These are phyloP conservation scores for Holocentrus rufus DNA, from an alignment of 2,797 vertebrate genomes.

Conservation along the genomic window DNA sequence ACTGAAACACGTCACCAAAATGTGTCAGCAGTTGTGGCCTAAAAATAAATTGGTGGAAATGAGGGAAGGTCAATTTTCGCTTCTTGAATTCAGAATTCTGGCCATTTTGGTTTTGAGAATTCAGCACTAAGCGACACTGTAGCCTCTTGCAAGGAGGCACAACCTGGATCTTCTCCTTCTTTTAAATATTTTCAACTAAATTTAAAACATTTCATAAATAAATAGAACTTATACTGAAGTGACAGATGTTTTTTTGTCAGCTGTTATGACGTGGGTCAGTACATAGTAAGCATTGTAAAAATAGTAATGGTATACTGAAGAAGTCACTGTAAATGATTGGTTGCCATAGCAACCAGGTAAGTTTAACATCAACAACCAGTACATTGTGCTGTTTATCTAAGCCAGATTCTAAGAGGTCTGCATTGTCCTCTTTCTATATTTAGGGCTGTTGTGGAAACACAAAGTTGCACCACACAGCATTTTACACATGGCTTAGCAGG, in stretches of 20 bases:
- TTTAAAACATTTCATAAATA: not conserved
- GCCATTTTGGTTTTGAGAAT: too few species aligned
- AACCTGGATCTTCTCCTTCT: too few species aligned
- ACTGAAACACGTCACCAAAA: too few species aligned
- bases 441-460: constrained; percentile 12
- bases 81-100: too few species aligned
- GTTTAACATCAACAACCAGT: not conserved
- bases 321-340: not conserved
- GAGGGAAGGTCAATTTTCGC: too few species aligned
- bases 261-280: constrained; percentile 16
- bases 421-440: constrained; percentile 31
- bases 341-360: constrained; percentile 24
- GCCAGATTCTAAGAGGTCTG: constrained; percentile 15
- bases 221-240: not conserved
- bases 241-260: not conserved
- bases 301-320: not conserved
- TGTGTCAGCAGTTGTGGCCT: too few species aligned
- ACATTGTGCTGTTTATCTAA: not conserved
- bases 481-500: constrained; percentile 9
- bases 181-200: constrained; percentile 7
- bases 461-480: constrained; percentile 12
- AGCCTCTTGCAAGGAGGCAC: too few species aligned
- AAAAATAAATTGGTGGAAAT: too few species aligned
- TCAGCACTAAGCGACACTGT: too few species aligned
- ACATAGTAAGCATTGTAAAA: not conserved